Base-by-base conservation (phyloP, 2,113 vertebrate genomes). In the Limnothrissa miodon region DNA sequence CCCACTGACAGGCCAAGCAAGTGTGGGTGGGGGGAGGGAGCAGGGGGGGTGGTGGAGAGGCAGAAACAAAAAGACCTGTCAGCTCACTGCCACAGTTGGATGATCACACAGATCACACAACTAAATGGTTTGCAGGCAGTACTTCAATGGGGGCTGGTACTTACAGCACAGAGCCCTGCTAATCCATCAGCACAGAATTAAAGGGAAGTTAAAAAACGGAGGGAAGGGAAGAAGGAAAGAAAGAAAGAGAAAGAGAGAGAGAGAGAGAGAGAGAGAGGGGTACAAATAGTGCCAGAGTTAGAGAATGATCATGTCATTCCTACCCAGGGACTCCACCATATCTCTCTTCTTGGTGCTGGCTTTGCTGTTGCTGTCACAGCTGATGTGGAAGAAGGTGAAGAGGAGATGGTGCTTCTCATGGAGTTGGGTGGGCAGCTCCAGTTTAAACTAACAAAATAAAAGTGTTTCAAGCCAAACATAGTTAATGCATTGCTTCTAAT, bases 271-370 rank as follows among this genome's bases (percentile, higher is more conserved):
- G 25, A 33, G 59, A 66, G 11, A 1, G 3, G 11, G 59, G 25
- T 33, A 25, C 62, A 81, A 8, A 17, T 5, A 48, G n/a, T n/a
- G n/a, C n/a, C n/a, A 79, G 36, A 45, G 15, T n/a, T 2, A 21
- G 48, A 53, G 8, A 11, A 53, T 3, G 48, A 53, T 17, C 48
- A 53, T 45, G 17, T 1, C 42, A 23, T n/a, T 13, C 56, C 83
- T 86, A 99, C 98, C 98, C 96, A 97, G 97, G 19, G 93, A 95
- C 92, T 99, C 98, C 53, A 99, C 88, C 79, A 94, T 89, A 45
- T 99, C 98, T 87, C 95, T 97, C 93, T 97, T 99, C 91, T 99
- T 99, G 5, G 98, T 99, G 91, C 96, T 98, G 48, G 96, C 96
- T 94, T 99, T 99, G 92, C 95, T 98, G 88, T 97, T 97, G 92